Percentiles rank a stretch among this genome's conserved stretches.
Conservation (phyloP, 2,797 vertebrate genomes). For the Sternotherus odoratus region DNA sequence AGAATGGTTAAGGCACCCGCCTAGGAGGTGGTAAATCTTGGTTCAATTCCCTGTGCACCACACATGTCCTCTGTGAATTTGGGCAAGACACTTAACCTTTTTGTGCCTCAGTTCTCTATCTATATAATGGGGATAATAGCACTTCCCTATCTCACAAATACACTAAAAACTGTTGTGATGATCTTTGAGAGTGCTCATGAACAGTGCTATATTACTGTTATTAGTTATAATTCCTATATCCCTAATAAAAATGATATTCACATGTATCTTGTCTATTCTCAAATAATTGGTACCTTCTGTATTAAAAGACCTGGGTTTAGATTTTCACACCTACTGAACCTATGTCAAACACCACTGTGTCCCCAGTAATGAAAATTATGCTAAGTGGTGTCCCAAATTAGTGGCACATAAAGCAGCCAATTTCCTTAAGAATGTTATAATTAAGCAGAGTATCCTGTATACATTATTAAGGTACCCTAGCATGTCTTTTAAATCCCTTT, state of each 20-base stretch:
- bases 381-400: constrained; percentile 33
- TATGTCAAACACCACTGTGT: constrained; percentile 48
- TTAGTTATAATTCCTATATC: neutral
- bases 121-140: too few relatives aligned
- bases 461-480: constrained; percentile 60
- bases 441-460: constrained; percentile 65
- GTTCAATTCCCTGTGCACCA: too few relatives aligned
- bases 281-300: constrained; percentile 32
- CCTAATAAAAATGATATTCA: constrained; percentile 7
- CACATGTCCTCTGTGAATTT: too few relatives aligned
- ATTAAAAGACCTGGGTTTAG: constrained; percentile 49
- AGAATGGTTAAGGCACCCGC: too few relatives aligned
- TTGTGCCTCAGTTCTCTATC: too few relatives aligned
- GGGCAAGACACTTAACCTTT: too few relatives aligned
- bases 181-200: too few relatives aligned
- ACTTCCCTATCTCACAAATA: too few relatives aligned
- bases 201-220: neutral
- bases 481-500: constrained; percentile 22
- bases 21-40: too few relatives aligned
- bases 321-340: constrained; percentile 57
- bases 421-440: constrained; percentile 57
- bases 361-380: constrained; percentile 67
- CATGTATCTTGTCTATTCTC: constrained; percentile 17
- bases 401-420: constrained; percentile 48
- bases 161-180: too few relatives aligned